These are phyloP conservation scores for Seira musarum DNA, from an alignment of 2,888 invertebrate genomes.

Conservation along the genomic window DNA sequence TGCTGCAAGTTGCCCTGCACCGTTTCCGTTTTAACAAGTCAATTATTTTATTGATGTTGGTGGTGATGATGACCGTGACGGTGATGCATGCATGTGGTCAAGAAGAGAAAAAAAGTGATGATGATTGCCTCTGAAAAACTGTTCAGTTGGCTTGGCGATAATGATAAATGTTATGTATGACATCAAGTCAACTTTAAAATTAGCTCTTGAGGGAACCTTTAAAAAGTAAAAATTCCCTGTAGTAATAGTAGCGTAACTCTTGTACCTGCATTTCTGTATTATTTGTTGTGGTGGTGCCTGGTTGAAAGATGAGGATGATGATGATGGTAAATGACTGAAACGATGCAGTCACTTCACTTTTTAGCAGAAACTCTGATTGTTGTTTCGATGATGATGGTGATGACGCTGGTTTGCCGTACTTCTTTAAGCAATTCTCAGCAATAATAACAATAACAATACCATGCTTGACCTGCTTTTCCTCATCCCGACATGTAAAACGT, in stretches of 20 bases:
- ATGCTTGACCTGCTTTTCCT: slow-evolving; percentile 62
- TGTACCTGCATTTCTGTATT: no score
- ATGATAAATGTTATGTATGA: not conserved
- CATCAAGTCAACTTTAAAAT: not conserved
- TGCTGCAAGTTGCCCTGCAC: no score
- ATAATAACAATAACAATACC: slow-evolving; percentile 49
- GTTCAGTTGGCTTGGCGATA: not conserved
- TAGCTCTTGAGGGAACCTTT: not conserved
- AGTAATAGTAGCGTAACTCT: no score
- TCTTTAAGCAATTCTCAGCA: slow-evolving; percentile 16
- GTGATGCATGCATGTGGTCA: not conserved
- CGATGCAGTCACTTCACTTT: not conserved
- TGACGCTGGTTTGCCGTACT: slow-evolving; percentile 17
- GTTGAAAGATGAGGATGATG: not conserved
- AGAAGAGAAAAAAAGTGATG: not conserved
- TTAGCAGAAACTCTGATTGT: not conserved
- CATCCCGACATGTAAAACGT: slow-evolving; percentile 58
- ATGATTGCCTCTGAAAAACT: not conserved
- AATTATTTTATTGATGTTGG: no score
- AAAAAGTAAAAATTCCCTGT: no score
- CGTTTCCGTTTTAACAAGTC: no score
- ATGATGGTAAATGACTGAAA: no score
- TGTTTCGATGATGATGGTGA: not conserved
- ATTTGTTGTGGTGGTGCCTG: not conserved
- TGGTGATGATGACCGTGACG: not conserved